Conservation (phyloP, 2,888 invertebrate species). For the Hymenopus coronatus region DNA sequence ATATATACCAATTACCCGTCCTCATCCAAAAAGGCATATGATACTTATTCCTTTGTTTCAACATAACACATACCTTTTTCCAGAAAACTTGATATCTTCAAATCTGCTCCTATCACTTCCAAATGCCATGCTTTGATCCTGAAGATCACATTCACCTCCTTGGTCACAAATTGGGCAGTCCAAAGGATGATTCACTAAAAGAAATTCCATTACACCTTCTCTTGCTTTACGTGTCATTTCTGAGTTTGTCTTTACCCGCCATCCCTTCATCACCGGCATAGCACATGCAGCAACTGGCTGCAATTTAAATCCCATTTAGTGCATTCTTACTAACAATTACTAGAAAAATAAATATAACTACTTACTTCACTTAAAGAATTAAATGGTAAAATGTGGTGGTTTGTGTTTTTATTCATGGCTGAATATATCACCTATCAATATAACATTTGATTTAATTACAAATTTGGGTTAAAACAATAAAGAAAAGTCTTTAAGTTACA, state of each 20-base stretch:
- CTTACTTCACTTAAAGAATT: too few relatives aligned
- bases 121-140: conserved; percentile 99
- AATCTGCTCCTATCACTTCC: conserved; percentile 93
- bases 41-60: background rate
- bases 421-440: too few relatives aligned
- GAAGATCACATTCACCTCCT: conserved; percentile 88
- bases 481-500: too few relatives aligned
- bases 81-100: conserved; percentile 85
- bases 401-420: too few relatives aligned
- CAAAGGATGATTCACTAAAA: conserved; percentile 96
- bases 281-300: conserved; percentile 97
- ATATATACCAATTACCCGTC: too few relatives aligned
- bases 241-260: conserved; percentile 96
- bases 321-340: too few relatives aligned
- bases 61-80: conserved; percentile 70
- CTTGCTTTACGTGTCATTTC: conserved; percentile 80
- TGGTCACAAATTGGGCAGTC: conserved; percentile 99
- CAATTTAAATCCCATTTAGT: background rate
- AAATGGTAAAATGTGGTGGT: too few relatives aligned
- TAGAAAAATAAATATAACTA: too few relatives aligned
- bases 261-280: conserved; percentile 99
- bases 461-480: too few relatives aligned
- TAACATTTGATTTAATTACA: too few relatives aligned
- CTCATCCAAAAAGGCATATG: too few relatives aligned
- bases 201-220: conserved; percentile 97